phyloP scores from a whole-genome alignment of 1,140 invertebrate genomes.

The Grapholita molesta region DNA sequence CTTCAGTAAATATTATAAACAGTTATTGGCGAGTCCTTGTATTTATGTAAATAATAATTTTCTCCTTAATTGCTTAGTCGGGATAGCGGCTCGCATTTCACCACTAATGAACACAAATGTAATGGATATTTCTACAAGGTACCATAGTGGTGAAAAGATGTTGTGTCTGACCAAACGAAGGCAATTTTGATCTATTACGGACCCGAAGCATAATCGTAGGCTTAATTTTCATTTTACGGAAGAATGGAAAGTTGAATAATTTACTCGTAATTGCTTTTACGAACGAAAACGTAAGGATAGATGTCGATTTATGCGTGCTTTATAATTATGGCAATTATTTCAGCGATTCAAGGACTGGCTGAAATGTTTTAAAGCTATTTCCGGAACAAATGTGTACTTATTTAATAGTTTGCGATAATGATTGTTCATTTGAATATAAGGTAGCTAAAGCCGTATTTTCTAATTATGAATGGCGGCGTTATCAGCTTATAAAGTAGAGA shows the following conservation, averaged over 20 bases:
- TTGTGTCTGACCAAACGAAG: conserved; percentile 13
- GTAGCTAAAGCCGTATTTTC: background rate
- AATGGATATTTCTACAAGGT: conserved; percentile 64
- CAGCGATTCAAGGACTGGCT: background rate
- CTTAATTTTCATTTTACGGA: conserved; percentile 7
- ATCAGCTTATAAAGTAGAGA: conserved; percentile 26
- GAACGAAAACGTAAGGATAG: background rate
- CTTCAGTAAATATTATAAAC: conserved; percentile 61
- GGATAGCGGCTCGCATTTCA: conserved; percentile 49
- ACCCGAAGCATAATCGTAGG: background rate
- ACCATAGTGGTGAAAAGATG: conserved; percentile 13
- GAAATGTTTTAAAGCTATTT: background rate
- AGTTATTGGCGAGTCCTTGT: conserved; percentile 53
- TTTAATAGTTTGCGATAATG: background rate
- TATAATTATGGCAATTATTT: conserved; percentile 15
- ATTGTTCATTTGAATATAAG: background rate
- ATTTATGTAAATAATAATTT: conserved; percentile 73
- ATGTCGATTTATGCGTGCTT: conserved; percentile 12
- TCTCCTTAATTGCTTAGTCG: conserved; percentile 60
- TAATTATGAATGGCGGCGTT: background rate
- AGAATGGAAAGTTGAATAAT: conserved; percentile 16
- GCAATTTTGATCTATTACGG: conserved; percentile 14
- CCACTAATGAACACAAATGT: conserved; percentile 71
- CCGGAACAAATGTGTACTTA: conserved; percentile 13
- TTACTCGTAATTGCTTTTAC: background rate